Conservation (phyloP, 2,888 invertebrate genomes). For the Philereme transversata region DNA sequence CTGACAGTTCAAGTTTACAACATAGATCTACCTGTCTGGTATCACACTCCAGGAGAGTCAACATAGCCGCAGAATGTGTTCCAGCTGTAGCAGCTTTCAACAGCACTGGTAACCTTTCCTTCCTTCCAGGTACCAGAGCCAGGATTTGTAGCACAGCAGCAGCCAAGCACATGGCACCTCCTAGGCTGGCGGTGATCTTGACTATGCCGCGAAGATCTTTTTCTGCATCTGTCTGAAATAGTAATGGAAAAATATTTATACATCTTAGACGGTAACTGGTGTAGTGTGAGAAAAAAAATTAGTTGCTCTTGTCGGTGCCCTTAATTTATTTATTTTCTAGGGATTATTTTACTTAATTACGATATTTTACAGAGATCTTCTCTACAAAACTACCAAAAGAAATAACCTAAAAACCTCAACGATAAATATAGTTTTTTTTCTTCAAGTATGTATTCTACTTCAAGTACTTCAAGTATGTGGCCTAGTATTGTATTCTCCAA, state of each 20-base stretch:
- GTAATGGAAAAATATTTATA: not conserved
- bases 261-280: too few relatives aligned
- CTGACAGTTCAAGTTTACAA: not conserved
- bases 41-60: conserved; percentile 69
- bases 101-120: conserved; percentile 58
- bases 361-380: too few relatives aligned
- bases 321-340: too few relatives aligned
- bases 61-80: conserved; percentile 68
- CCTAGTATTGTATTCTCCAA: too few relatives aligned
- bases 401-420: too few relatives aligned
- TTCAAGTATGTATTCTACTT: too few relatives aligned
- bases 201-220: conserved; percentile 70
- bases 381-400: too few relatives aligned
- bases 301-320: too few relatives aligned
- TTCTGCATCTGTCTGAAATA: conserved; percentile 67
- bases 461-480: too few relatives aligned
- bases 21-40: conserved; percentile 59
- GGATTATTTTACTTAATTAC: too few relatives aligned
- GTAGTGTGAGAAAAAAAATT: too few relatives aligned
- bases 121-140: conserved; percentile 57
- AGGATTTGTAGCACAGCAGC: conserved; percentile 68
- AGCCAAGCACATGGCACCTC: conserved; percentile 71
- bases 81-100: conserved; percentile 71
- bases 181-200: conserved; percentile 68
- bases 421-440: too few relatives aligned